Evolutionary conservation across 2,888 invertebrate genomes (phyloP), one percentile per base, ranked within the genome.

Genomic region (Platycheirus albimanus): DNA sequence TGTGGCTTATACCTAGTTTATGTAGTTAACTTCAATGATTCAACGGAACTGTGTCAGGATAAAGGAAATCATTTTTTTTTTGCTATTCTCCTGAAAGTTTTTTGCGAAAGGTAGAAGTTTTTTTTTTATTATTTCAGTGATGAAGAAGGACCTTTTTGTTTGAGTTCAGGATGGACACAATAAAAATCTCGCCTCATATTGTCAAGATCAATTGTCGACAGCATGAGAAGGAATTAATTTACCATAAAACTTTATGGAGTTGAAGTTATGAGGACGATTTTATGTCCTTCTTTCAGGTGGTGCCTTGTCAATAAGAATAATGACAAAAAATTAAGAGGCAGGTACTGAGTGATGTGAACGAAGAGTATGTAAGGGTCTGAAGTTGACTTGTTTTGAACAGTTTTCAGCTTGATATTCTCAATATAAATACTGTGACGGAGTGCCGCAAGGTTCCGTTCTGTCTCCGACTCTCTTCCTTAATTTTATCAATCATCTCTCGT

Each of bases 221-320:
- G 51, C 19, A 10, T 69, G 38, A 20, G 54, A 38, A 77, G 54
- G 78, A 78, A 71, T 78, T 72, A 78, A 78, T 78, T 78, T 63
- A 20, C 72, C 66, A 78, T 78, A 78, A 78, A 71, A 61, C 33
- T 78, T 78, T 78, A 78, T 78, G 66, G 72, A 61, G 51, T 58
- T 58, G 72, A 71, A 78, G 61, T 78, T 78, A 61, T 66, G 72
- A 66, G 47, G 11, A 66, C n/a, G 41, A n/a, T n/a, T 15, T 67
- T 20, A 38, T 19, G n/a, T 49, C 20, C n/a, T n/a, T 4, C 28
- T 1, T 33, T 61, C n/a, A n/a, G n/a, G n/a, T n/a, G n/a, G 24
- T 24, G 24, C 6, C 24, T 24, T 24, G 24, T 4, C 24, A 24
- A 4, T 24, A 6, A 24, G 24, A 24, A 24, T 4, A 24, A 24